Evolutionary conservation across 1,140 invertebrate genomes (phyloP), one percentile per base, ranked within the genome.

Genomic region (Drosophila santomea): DNA sequence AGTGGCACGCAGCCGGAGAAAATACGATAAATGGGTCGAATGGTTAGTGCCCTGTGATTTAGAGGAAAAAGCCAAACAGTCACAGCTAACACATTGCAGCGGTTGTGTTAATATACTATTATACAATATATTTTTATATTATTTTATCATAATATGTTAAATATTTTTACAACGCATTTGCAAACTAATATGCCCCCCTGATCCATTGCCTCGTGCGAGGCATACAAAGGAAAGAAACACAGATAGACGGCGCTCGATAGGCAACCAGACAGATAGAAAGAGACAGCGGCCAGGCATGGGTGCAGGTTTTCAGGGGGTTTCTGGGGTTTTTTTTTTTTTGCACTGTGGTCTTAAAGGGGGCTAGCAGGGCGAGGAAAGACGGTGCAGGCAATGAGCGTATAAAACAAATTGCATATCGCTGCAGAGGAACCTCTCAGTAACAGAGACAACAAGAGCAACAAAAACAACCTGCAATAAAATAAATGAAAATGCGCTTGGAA

Each of bases 361-460:
- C 6, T 1, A 32, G 5, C 11, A 20, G 50, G 39, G n/a, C 4
- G 0, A 35, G n/a, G 32, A 36, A 48, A 35, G 61, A 45, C 44
- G 41, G 57, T 57, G 57, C 67, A 69, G 74, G 79, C 80, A 82
- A 82, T 82, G 79, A 82, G 80, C 80, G 74, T 82, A 82, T 82
- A 82, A 82, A 82, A 78, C 79, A 82, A 82, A 82, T 82, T 82
- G 79, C 79, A 81, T 81, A 81, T 81, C 79, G 68, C 59, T 78
- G 78, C 79, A 56, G 61, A 66, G 72, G 44, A 17, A 17, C 50
- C 51, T 17, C 55, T 59, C 39, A 69, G 32, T 45, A 52, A 48
- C 57, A 61, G 52, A 64, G 56, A 64, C 47, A 75, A 56, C 38
- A 60, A 68, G 17, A 48, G 23, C 57, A 63, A 47, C 58, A 52